A percentile compares a stretch with the other conserved stretches of the same genome.
Evolutionary conservation across 2,113 vertebrate genomes (phyloP).

Genomic region (Epinephelus fuscoguttatus): DNA sequence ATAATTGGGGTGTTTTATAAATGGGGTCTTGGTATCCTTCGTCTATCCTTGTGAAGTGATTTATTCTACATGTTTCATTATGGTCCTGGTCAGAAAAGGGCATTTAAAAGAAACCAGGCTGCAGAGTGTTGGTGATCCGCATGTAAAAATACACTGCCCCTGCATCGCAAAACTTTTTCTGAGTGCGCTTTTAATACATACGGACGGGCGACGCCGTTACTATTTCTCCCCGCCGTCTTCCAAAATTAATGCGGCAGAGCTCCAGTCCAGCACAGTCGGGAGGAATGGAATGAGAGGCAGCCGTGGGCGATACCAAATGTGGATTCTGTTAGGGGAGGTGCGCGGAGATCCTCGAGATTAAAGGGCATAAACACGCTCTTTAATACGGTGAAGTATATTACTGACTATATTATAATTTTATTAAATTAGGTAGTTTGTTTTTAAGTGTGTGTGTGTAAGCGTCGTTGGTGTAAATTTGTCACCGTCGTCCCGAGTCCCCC

Average conservation of each 20-base stretch:
- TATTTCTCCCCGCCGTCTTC: conserved; percentile 53
- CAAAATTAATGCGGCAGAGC: conserved; percentile 62
- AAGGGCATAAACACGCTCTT: accelerated
- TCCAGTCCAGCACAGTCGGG: conserved; percentile 42
- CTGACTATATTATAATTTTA: accelerated
- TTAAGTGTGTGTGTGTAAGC: accelerated
- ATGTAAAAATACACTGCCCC: conserved; percentile 51
- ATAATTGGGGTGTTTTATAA: neutral
- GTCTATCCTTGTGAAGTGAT: conserved; percentile 7
- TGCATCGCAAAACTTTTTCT: conserved; percentile 43
- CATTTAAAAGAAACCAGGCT: conserved; percentile 27
- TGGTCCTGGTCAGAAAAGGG: neutral
- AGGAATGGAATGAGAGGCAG: conserved; percentile 82
- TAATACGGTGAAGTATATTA: accelerated
- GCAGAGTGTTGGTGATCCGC: conserved; percentile 1
- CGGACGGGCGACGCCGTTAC: conserved; percentile 24
- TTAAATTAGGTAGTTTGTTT: accelerated
- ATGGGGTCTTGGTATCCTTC: neutral
- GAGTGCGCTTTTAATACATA: conserved; percentile 39
- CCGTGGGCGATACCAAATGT: conserved; percentile 82
- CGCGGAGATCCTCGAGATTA: neutral
- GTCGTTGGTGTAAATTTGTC: neutral
- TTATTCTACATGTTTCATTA: conserved; percentile 4
- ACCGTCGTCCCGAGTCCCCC: neutral
- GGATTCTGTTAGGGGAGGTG: conserved; percentile 8